phyloP scores from a whole-genome alignment of 2,797 vertebrate genomes.

The Peromyscus aztecus region DNA sequence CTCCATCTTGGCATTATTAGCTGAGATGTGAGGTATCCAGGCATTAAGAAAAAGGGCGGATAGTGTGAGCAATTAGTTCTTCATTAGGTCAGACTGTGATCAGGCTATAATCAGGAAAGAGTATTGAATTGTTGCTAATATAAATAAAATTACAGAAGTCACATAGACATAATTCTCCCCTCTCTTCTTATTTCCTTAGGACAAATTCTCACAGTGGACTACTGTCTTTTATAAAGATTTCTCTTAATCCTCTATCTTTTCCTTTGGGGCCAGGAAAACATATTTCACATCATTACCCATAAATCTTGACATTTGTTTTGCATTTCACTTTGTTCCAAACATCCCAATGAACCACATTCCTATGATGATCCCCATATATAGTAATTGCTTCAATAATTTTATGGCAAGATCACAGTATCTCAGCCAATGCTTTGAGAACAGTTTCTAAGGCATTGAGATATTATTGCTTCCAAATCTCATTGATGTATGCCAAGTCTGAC shows the following conservation, averaged over 20 bases:
- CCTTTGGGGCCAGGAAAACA: background rate
- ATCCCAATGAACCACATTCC: slow-evolving; percentile 22
- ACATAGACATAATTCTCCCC: background rate
- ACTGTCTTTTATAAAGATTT: background rate
- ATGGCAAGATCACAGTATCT: slow-evolving; percentile 6
- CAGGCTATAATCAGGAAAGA: background rate
- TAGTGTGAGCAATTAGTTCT: background rate
- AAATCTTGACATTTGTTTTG: slow-evolving; percentile 37
- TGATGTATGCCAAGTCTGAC: slow-evolving; percentile 23
- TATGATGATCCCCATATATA: slow-evolving; percentile 28
- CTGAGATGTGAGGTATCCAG: background rate
- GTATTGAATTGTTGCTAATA: background rate
- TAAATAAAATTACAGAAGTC: slow-evolving; percentile 39
- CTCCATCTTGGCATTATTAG: background rate
- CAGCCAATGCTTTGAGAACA: slow-evolving; percentile 49
- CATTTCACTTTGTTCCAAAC: slow-evolving; percentile 33
- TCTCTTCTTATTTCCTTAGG: slow-evolving; percentile 6
- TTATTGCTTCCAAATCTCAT: slow-evolving; percentile 58
- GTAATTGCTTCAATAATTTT: slow-evolving; percentile 59
- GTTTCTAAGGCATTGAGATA: slow-evolving; percentile 30
- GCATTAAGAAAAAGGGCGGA: background rate
- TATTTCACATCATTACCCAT: background rate
- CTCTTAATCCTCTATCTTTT: background rate
- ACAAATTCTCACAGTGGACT: background rate
- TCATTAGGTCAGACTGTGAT: background rate